A percentile compares a stretch with the other conserved stretches of the same genome.
phyloP scores from a whole-genome alignment of 2,797 vertebrate species.

The Phrynocephalus vlangalii region DNA sequence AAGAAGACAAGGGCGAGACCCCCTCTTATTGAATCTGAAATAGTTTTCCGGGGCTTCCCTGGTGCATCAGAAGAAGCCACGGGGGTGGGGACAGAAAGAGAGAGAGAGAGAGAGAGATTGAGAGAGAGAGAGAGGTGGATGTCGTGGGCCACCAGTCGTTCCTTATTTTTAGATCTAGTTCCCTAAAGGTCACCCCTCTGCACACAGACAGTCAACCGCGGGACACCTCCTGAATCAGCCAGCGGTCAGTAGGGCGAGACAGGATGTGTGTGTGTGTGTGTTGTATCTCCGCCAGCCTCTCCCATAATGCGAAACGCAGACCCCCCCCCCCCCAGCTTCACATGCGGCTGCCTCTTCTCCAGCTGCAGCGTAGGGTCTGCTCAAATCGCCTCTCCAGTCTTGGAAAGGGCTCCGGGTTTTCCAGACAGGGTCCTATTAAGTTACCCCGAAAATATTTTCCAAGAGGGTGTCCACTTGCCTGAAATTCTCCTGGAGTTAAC shows the following conservation, averaged over 20 bases:
- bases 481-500: slow-evolving; percentile 51
- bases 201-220: too few species aligned
- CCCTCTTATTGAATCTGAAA: too few species aligned
- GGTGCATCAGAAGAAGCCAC: neutral
- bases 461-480: slow-evolving; percentile 50
- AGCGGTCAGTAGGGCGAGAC: too few species aligned
- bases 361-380: slow-evolving; percentile 32
- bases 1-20: too few species aligned
- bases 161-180: too few species aligned
- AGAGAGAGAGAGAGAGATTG: too few species aligned
- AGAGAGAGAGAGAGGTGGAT: too few species aligned
- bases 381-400: slow-evolving; percentile 12
- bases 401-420: slow-evolving; percentile 61
- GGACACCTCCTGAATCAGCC: too few species aligned
- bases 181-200: too few species aligned
- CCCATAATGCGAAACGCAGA: slow-evolving; percentile 54
- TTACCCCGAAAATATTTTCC: slow-evolving; percentile 57
- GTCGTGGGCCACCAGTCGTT: neutral
- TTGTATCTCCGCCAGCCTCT: slow-evolving; percentile 32
- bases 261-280: too few species aligned
- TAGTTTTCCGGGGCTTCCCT: too few species aligned
- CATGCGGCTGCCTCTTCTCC: slow-evolving; percentile 41
- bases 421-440: slow-evolving; percentile 64
- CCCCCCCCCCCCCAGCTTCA: slow-evolving; percentile 44
- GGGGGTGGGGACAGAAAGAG: neutral